A percentile compares a stretch with the other conserved stretches of the same genome.
These are phyloP conservation scores for Ficedula albicollis DNA, from an alignment of 2,797 vertebrate genomes.

Conservation along the genomic window DNA sequence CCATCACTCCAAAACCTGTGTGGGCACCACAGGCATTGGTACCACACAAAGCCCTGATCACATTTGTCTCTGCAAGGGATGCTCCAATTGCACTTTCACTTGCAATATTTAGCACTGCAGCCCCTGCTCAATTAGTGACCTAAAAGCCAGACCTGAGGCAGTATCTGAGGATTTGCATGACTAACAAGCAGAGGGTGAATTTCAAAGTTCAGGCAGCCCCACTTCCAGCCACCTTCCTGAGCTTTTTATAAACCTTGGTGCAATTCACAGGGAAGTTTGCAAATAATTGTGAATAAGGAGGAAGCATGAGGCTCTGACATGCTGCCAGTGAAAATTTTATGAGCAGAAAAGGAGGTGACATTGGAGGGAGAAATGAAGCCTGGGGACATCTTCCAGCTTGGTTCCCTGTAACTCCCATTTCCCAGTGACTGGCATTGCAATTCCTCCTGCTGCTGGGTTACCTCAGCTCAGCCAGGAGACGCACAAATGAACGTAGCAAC, in stretches of 20 bases:
- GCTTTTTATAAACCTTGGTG: slow-evolving; percentile 51
- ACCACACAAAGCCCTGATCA: fast-evolving
- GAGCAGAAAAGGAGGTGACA: slow-evolving; percentile 29
- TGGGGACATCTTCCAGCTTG: not conserved
- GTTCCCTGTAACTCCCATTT: not conserved
- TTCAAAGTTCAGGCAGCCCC: slow-evolving; percentile 40
- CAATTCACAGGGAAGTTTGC: slow-evolving; percentile 63
- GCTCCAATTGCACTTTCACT: slow-evolving; percentile 22
- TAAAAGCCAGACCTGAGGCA: slow-evolving; percentile 8
- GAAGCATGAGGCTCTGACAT: slow-evolving; percentile 30
- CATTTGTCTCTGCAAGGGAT: not conserved
- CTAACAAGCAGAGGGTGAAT: slow-evolving; percentile 38
- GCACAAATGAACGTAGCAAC: not conserved
- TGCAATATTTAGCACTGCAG: not conserved
- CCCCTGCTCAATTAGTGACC: not conserved
- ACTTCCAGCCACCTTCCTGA: slow-evolving; percentile 14
- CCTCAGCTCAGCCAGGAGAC: not conserved
- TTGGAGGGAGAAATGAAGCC: not conserved
- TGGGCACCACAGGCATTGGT: fast-evolving
- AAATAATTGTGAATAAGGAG: slow-evolving; percentile 49
- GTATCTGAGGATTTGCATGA: slow-evolving; percentile 42
- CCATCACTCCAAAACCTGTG: not conserved
- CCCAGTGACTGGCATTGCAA: fast-evolving
- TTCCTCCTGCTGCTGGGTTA: not conserved
- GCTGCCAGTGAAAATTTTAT: slow-evolving; percentile 35